These are phyloP conservation scores for Forbesichthys agassizii DNA, from an alignment of 2,113 vertebrate genomes.

Conservation along the genomic window DNA sequence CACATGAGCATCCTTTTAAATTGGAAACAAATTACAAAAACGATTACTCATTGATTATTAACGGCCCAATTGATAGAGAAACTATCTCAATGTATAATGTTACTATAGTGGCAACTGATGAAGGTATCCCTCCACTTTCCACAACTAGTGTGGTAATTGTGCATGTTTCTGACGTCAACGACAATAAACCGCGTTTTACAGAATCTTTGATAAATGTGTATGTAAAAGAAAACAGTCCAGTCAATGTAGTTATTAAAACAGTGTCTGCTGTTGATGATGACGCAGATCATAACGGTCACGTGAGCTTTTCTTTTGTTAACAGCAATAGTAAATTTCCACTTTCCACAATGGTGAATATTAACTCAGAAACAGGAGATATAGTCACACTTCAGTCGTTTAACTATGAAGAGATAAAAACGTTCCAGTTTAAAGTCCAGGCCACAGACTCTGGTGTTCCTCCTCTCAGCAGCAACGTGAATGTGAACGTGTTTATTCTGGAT, in stretches of 20 bases:
- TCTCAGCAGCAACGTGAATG: too few species aligned
- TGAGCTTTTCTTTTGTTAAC: conserved; percentile 59
- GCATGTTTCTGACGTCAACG: conserved; percentile 56
- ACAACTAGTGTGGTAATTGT: conserved; percentile 58
- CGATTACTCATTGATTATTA: conserved; percentile 83
- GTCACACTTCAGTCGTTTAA: conserved; percentile 37
- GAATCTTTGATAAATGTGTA: conserved; percentile 50
- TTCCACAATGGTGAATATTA: conserved; percentile 53
- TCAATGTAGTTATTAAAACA: conserved; percentile 57
- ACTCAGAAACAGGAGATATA: conserved; percentile 2
- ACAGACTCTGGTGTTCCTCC: too few species aligned
- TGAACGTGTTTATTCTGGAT: too few species aligned
- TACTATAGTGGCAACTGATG: conserved; percentile 78
- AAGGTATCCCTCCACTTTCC: conserved; percentile 71
- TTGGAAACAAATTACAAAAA: conserved; percentile 84
- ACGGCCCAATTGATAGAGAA: conserved; percentile 81
- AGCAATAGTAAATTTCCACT: conserved; percentile 10
- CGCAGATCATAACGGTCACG: conserved; percentile 51
- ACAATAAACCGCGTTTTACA: conserved; percentile 36
- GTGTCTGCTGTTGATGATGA: conserved; percentile 69
- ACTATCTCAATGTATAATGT: conserved; percentile 76
- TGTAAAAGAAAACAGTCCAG: conserved; percentile 67
- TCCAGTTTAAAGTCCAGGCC: too few species aligned
- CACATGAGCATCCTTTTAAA: conserved; percentile 77
- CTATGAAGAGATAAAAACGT: too few species aligned